These are phyloP conservation scores for Drosophila lowei DNA, from an alignment of 1,140 invertebrate species.

Conservation along the genomic window DNA sequence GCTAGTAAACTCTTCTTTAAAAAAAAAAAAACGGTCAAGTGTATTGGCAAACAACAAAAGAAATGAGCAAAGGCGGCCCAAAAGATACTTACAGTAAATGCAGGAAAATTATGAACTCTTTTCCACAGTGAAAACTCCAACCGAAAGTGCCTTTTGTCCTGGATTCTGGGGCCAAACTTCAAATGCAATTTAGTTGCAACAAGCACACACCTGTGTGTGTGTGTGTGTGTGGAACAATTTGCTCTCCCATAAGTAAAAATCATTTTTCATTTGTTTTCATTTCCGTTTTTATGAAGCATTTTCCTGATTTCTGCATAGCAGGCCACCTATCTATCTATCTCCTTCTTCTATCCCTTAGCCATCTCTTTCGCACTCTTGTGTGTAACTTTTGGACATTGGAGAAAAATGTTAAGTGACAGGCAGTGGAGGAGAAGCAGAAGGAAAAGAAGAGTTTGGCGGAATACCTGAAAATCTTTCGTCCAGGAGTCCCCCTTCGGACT, in stretches of 20 bases:
- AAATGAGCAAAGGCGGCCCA: neutral
- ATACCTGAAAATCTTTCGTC: conserved; percentile 48
- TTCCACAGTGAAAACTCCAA: too few relatives aligned
- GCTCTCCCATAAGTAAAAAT: conserved; percentile 66
- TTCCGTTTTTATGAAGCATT: conserved; percentile 72
- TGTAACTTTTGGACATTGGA: conserved; percentile 35
- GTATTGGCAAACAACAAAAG: conserved; percentile 29
- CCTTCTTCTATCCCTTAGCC: neutral
- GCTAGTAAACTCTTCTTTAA: neutral
- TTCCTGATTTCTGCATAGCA: conserved; percentile 63
- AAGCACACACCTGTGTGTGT: conserved; percentile 20
- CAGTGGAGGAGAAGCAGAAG: conserved; percentile 4
- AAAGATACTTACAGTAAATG: too few relatives aligned
- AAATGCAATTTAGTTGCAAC: conserved; percentile 66
- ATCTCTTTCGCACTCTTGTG: conserved; percentile 3
- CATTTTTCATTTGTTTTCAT: conserved; percentile 80
- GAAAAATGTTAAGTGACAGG: conserved; percentile 70
- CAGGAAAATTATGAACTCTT: too few relatives aligned
- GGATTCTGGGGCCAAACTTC: conserved; percentile 18
- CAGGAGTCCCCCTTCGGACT: conserved; percentile 24
- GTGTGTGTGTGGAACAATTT: conserved; percentile 47
- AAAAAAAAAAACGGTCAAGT: conserved; percentile 27
- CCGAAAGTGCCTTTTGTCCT: neutral
- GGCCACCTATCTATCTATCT: neutral
- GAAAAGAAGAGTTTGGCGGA: conserved; percentile 16